Conservation (phyloP, 2,888 invertebrate genomes). For the Dryadula phaetusa region DNA sequence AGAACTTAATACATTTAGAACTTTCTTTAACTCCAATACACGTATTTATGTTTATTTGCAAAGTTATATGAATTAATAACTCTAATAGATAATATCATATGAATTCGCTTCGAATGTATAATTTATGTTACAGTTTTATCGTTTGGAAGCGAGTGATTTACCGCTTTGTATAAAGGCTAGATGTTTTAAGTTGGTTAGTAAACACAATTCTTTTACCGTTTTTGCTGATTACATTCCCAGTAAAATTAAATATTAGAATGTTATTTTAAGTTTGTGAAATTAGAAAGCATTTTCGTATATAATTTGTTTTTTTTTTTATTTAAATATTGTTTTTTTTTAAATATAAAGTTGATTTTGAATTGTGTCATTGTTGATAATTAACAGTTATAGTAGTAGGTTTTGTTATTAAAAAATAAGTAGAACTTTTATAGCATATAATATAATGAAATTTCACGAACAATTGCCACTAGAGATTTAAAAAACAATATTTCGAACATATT, state of each 20-base stretch:
- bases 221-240: neutral
- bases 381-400: too few species aligned
- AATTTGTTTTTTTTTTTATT: too few species aligned
- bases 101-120: constrained; percentile 44
- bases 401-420: too few species aligned
- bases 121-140: constrained; percentile 45
- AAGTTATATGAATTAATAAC: constrained; percentile 44
- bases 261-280: neutral
- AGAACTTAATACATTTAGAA: constrained; percentile 4
- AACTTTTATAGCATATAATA: too few species aligned
- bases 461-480: too few species aligned
- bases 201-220: constrained; percentile 1
- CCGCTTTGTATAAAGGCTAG: constrained; percentile 19
- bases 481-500: too few species aligned
- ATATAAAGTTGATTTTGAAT: too few species aligned
- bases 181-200: neutral
- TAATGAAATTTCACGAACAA: too few species aligned
- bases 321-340: too few species aligned
- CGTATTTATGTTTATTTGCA: constrained; percentile 38
- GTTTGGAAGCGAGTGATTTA: constrained; percentile 45
- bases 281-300: too few species aligned
- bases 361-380: too few species aligned
- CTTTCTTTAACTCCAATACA: constrained; percentile 8
- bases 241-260: neutral
- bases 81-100: constrained; percentile 41